phyloP scores from a whole-genome alignment of 2,888 invertebrate genomes.

The Ophioninae sp. region DNA sequence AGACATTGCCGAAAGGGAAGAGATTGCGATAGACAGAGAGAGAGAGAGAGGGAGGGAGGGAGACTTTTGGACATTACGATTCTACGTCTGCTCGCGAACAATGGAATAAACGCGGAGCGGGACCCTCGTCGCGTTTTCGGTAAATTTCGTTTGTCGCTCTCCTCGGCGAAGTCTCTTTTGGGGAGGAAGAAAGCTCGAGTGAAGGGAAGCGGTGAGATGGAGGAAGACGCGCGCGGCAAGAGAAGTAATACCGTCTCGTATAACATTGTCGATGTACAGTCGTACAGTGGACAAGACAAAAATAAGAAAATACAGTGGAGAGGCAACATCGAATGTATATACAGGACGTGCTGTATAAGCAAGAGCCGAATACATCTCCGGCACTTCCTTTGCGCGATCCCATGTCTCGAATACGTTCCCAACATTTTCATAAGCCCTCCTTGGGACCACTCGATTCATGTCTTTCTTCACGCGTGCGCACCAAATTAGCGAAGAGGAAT shows the following conservation, averaged over 20 bases:
- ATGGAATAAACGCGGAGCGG: constrained; percentile 70
- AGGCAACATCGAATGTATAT: constrained; percentile 6
- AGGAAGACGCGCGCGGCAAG: constrained; percentile 15
- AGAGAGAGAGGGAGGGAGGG: constrained; percentile 5
- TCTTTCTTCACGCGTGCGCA: constrained; percentile 2
- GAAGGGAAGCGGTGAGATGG: constrained; percentile 11
- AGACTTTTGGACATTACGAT: constrained; percentile 67
- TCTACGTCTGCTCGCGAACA: constrained; percentile 67
- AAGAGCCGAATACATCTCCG: constrained; percentile 43
- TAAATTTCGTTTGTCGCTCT: constrained; percentile 72
- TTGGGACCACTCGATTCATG: constrained; percentile 21
- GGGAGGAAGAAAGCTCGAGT: constrained; percentile 46
- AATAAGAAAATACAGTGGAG: constrained; percentile 38
- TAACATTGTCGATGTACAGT: constrained; percentile 4
- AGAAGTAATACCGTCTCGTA: constrained; percentile 4
- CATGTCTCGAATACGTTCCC: constrained; percentile 49
- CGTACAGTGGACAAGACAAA: constrained; percentile 18
- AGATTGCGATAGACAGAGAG: not conserved
- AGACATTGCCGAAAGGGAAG: constrained; percentile 15
- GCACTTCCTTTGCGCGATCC: constrained; percentile 40
- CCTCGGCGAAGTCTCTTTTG: constrained; percentile 59
- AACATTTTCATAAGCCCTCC: constrained; percentile 40
- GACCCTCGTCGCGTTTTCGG: constrained; percentile 64
- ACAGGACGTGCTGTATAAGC: constrained; percentile 53
- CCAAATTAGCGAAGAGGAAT: constrained; percentile 30